Base-by-base conservation (phyloP, 2,797 vertebrate genomes). In the Prionace glauca region DNA sequence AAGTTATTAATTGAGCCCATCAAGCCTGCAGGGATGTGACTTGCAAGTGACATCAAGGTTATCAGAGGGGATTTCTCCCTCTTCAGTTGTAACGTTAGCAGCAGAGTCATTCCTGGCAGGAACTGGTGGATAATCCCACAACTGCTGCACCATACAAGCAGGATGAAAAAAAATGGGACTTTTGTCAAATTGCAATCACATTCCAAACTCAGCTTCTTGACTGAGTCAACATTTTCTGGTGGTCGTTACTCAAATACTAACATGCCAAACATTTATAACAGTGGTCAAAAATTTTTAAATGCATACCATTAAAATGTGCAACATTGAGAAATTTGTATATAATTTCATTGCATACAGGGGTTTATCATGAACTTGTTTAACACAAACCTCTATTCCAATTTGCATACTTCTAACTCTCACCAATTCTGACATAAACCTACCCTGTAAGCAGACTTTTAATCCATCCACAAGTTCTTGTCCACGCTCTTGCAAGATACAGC, bases 391-490 rank as follows among this genome's bases (percentile, higher is more conserved):
- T 77, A 22, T 74, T 29, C 26, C 71, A 7, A 9, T 72, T 7
- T 4, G 3, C 2, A 36, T 36, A 81, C 14, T 81, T 81, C 10
- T 4, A 5, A 18, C 36, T 41, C 10, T 41, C 41, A 41, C 41
- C 18, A 22, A 84, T 84, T 84, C 18, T 45, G 18, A n/a, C 9
- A 92, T 22, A 7, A 9, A 36, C 90, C 97, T 97, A 97, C 99
- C 98, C 97, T 97, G 97, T 95, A 99, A 96, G 22, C 98, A 98
- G 96, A 97, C 97, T 97, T 99, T 99, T 96, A 99, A 98, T 12
- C 98, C 98, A 12, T 99, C 99, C 95, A 99, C 99, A 95, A 99
- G 98, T 96, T 99, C 99, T 95, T 99, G 99, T 50, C 98, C 98
- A 96, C 97, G 97, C 95, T 97, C 97, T 96, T 99, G 99, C 95